Conservation (phyloP, 2,113 vertebrate genomes). For the Serilophus lunatus region DNA sequence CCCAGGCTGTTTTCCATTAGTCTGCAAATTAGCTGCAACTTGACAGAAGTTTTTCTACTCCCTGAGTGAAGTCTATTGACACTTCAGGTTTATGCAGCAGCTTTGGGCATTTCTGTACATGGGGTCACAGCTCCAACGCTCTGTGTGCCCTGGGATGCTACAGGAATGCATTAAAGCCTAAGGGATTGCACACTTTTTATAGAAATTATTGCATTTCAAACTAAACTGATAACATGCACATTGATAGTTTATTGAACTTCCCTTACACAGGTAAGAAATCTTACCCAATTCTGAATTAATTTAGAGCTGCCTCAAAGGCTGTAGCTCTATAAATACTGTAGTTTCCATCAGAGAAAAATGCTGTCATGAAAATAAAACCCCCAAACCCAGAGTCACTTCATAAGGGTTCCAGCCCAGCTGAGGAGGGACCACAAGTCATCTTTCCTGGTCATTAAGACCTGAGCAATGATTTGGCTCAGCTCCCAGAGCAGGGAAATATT, state of each 20-base stretch:
- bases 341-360: not conserved
- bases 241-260: not conserved
- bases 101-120: not conserved
- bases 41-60: not conserved
- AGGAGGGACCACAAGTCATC: too few species aligned
- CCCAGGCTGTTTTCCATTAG: not conserved
- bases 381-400: too few species aligned
- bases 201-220: not conserved
- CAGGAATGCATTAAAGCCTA: not conserved
- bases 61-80: not conserved
- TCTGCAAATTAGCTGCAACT: not conserved
- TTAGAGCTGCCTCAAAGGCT: not conserved
- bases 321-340: not conserved
- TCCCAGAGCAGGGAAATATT: too few species aligned
- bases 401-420: too few species aligned
- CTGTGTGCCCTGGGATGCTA: not conserved
- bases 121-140: not conserved
- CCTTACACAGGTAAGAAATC: not conserved
- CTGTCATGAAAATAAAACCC: not conserved
- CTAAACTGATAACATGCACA: too few species aligned
- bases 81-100: not conserved
- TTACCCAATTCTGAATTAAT: not conserved
- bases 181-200: rapidly evolving
- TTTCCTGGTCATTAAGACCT: too few species aligned
- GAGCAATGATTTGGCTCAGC: too few species aligned